Evolutionary conservation across 2,113 vertebrate genomes (phyloP).

Genomic region (Pachyramphus minor): DNA sequence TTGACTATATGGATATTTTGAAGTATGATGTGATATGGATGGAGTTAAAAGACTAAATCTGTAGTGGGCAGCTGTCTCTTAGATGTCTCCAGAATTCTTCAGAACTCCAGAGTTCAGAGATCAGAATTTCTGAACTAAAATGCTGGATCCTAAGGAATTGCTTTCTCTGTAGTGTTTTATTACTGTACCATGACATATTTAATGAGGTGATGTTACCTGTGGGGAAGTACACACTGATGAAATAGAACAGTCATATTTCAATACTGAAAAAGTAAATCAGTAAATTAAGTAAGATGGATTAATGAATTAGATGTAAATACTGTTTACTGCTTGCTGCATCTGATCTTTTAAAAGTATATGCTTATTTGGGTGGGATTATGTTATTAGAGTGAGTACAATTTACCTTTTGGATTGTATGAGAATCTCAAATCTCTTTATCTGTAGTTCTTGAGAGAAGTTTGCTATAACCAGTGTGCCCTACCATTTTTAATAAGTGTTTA

Average conservation of each 20-base stretch:
- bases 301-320: background rate
- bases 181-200: background rate
- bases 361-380: background rate
- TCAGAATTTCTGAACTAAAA: background rate
- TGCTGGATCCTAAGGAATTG: background rate
- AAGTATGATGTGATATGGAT: background rate
- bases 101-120: background rate
- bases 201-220: background rate
- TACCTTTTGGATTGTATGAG: background rate
- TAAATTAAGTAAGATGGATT: background rate
- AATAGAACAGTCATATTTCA: background rate
- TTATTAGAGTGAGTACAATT: background rate
- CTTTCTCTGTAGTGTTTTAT: background rate
- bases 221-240: background rate
- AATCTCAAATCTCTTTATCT: background rate
- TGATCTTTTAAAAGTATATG: background rate
- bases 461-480: conserved; percentile 46
- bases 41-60: background rate
- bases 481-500: conserved; percentile 69
- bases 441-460: conserved; percentile 27
- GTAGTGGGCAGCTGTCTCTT: background rate
- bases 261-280: background rate
- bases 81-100: background rate
- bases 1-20: background rate
- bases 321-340: background rate